Base-by-base conservation (phyloP, 1,140 invertebrate genomes). In the Drosophila ficusphila region DNA sequence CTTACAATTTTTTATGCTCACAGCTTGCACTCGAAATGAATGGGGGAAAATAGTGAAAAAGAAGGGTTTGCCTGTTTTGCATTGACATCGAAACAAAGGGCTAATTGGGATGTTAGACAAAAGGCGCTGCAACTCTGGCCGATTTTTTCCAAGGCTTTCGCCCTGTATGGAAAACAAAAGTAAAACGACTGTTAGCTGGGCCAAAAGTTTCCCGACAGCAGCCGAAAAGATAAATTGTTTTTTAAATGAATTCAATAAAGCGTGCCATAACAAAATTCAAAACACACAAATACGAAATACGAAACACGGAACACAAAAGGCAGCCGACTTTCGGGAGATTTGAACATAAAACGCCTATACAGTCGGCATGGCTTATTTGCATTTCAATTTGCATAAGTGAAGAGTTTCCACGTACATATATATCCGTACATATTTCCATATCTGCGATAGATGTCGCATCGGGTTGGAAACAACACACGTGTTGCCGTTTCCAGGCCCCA, bases 201-300 rank as follows among this genome's bases (percentile, higher is more conserved):
- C 49, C 58, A 61, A 19, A 31, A 61, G 57, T 53, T 29, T 39
- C 3, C 19, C 36, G 18, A 21, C 14, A 48, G 19, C 38, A 60
- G 14, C 9, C 53, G 47, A 77, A 52, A 79, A 74, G 74, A 79
- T 70, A 78, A 79, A 79, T 79, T 62, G 75, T 78, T 79, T 78
- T 79, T 79, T 77, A 79, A 79, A 77, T 74, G 75, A 78, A 79
- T 79, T 77, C 62, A 79, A 79, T 78, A 70, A 76, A 76, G 72
- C 74, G 52, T 62, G 61, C 46, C 58, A 76, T 62, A 62, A 61
- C 54, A 62, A 70, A 36, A 67, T 49, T 47, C 48, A 41, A 68
- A 60, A 61, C 36, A 62, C 58, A 74, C 47, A 29, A 39, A 58
- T 42, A 60, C 29, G 23, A 33, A 49, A 64, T 46, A 18, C 39